phyloP scores from a whole-genome alignment of 1,140 invertebrate species.

The Cotesia chilonis region DNA sequence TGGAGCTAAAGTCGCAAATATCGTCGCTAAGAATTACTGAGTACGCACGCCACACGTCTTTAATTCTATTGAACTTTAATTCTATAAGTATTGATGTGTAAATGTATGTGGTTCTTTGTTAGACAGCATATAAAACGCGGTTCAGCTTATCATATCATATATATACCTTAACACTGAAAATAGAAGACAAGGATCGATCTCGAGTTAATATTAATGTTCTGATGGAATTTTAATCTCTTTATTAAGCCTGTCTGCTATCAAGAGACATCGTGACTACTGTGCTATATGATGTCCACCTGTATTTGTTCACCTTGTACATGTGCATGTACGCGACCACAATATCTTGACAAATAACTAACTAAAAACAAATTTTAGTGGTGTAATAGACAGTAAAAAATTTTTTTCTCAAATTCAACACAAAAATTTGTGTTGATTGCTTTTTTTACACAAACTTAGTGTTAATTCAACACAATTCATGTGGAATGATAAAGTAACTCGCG shows the following conservation, averaged over 20 bases:
- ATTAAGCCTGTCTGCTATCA: conserved; percentile 13
- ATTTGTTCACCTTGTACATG: neutral
- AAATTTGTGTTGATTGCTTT: too few relatives aligned
- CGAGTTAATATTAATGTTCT: conserved; percentile 1
- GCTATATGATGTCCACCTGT: neutral
- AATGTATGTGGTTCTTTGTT: conserved; percentile 4
- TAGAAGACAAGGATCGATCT: neutral
- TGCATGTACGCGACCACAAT: neutral
- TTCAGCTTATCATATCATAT: neutral
- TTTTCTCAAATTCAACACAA: too few relatives aligned
- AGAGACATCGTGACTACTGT: too few relatives aligned
- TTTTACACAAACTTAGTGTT: too few relatives aligned
- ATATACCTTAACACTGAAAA: neutral
- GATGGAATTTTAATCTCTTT: conserved; percentile 20
- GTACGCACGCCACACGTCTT: neutral
- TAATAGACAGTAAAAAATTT: too few relatives aligned
- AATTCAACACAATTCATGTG: too few relatives aligned
- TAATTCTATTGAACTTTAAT: neutral
- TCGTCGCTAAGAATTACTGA: neutral
- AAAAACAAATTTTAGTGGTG: too few relatives aligned
- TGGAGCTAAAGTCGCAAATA: neutral
- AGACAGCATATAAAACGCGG: neutral
- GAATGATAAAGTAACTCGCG: too few relatives aligned
- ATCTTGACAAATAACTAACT: neutral
- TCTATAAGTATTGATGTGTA: neutral